phyloP scores from a whole-genome alignment of 2,888 invertebrate species.

The Lepidonotus clava region DNA sequence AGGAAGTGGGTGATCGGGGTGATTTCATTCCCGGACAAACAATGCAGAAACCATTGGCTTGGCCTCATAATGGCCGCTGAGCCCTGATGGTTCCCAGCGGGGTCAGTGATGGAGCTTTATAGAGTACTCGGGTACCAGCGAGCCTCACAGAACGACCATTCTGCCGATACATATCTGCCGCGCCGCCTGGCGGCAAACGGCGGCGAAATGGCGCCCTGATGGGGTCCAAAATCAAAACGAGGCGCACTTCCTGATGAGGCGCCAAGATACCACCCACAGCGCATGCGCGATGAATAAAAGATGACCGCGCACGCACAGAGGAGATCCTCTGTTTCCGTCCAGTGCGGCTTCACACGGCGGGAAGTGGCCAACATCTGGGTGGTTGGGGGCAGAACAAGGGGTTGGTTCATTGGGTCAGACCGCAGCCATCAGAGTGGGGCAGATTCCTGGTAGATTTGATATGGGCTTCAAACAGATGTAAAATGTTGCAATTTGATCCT shows the following conservation, averaged over 20 bases:
- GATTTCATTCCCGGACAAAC: no score
- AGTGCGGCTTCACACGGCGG: conserved; percentile 13
- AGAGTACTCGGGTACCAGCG: not conserved
- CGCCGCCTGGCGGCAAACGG: not conserved
- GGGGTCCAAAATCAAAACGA: conserved; percentile 1
- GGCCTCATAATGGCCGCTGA: no score
- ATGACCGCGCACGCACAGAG: conserved; percentile 1
- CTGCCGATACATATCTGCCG: not conserved
- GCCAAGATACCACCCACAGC: conserved; percentile 28
- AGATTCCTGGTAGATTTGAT: no score
- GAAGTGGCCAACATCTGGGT: not conserved
- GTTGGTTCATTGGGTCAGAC: no score
- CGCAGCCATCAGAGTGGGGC: not conserved
- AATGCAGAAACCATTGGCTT: no score
- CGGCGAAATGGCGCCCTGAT: not conserved
- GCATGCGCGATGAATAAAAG: conserved; percentile 23
- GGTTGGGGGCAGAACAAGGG: not conserved
- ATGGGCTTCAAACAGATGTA: no score
- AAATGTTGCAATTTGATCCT: no score
- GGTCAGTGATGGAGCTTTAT: no score
- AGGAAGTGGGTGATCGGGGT: no score
- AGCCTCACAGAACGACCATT: not conserved
- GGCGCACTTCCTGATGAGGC: not conserved
- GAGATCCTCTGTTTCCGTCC: no score
- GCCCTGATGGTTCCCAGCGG: no score